Base-by-base conservation (phyloP, 2,113 vertebrate genomes). In the Merops nubicus region DNA sequence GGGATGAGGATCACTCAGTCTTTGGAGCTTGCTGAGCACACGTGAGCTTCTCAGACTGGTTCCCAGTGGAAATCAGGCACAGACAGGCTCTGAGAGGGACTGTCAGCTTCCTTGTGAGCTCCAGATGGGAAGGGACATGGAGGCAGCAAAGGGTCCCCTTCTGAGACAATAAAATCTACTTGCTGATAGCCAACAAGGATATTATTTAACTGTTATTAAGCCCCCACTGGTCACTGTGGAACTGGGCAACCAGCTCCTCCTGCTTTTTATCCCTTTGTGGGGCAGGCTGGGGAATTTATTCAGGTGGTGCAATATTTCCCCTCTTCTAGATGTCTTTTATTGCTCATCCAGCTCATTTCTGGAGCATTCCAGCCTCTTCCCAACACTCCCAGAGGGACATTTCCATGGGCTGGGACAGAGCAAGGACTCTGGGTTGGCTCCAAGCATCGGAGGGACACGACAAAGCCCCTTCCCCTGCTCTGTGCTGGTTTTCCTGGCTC, bases 1-100 rank as follows among this genome's bases (percentile, higher is more conserved):
- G 34, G 26, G 25, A 16, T 0, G 16, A 29, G 26, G 40, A n/a
- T 29, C 1, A 1, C 68, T 69, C 12, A 0, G 3, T 48, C 28
- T 65, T 53, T 8, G 2, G 31, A 77, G 84, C 76, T 22, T 14
- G 47, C 60, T 77, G 54, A n/a, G 81, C 72, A 40, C 57, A 17
- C 1, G 5, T 15, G 62, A 80, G 83, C 64, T 62, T 48, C 23
- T 9, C 82, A 77, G 59, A 51, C 15, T 4, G 4, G 36, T 43
- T 95, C 92, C 94, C 85, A 15, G 75, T 53, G 79, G 95, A 73
- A 93, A 93, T 83, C 84, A 45, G 70, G 34, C 3, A 2, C 0
- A 12, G 82, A 36, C 63, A 36, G 73, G 88, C 79, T 85, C 43
- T 2, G 5, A 23, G 70, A 34, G 54, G 83, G 85, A 29, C 83